Evolutionary conservation across 1,140 invertebrate species (phyloP), one percentile per base, ranked within the genome.

Genomic region (Ptiloglossa arizonensis): DNA sequence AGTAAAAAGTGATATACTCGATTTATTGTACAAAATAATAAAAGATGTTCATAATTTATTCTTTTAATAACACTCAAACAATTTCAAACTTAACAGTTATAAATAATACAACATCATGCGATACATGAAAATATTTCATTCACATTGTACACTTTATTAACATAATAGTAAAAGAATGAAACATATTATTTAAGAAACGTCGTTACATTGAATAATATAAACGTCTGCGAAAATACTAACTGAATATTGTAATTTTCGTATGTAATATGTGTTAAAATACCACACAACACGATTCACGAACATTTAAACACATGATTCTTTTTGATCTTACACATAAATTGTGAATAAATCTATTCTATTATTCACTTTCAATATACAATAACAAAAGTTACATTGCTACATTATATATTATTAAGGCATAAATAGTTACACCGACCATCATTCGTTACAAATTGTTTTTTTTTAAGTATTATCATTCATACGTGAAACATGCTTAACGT

Each of bases 341-440:
- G 63, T 68, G 52, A 75, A 69, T 59, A 76, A 76, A 59, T 69
- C 3, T 69, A 68, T 68, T 59, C 41, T 69, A 69, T 76, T 69
- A 64, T 41, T 64, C 41, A 15, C 46, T 17, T 38, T 41, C 24
- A 54, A 59, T 60, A 41, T 69, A 76, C 54, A 69, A 48, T 74
- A 74, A 74, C 22, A 69, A 76, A 68, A 59, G n/a, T 69, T 69
- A 59, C 13, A 35, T 29, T 17, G 27, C 54, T 76, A 59, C 48
- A 22, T 19, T 73, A 52, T 35, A 52, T 56, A 62, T 44, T 63
- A 78, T 83, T 46, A 82, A 69, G 68, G 63, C 80, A 79, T 73
- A 76, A 59, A 82, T 62, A 82, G 41, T 62, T 77, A 71, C 74
- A 79, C 24, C 44, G 13, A 78, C 78, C 22, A 83, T 82, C 74